Evolutionary conservation across 2,888 invertebrate species (phyloP), one percentile per base, ranked within the genome.

Genomic region (Stomorhina lunata): DNA sequence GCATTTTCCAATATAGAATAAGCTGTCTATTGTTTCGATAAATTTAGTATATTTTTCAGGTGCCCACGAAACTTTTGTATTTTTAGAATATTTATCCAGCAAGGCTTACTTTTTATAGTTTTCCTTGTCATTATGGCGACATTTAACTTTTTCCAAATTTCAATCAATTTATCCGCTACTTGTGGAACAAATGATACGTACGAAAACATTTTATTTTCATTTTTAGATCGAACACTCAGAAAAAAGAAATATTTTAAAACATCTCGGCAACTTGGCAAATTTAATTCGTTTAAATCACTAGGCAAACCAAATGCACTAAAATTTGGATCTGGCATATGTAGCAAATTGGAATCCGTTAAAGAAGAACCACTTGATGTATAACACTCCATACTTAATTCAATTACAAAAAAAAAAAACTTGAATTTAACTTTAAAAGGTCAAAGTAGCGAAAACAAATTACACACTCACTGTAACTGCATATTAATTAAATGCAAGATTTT

Each of bases 1-100:
- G 61, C 61, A 61, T 37, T 61, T 34, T 9, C 61, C 61, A 25
- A 61, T 37, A 61, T 25, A 61, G 37, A 61, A 37, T 61, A 73
- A 37, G 53, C 61, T 61, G 61, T 50, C 25, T 50, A 37, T 17
- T 20, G 20, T 22, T 57, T 57, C 29, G 29, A 57, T 57, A 57
- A 45, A 45, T 22, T 71, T 71, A n/a, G n/a, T n/a, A n/a, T n/a
- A n/a, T n/a, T n/a, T n/a, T n/a, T n/a, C n/a, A n/a, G n/a, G n/a
- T n/a, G n/a, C n/a, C n/a, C n/a, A n/a, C n/a, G n/a, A n/a, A n/a
- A n/a, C n/a, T n/a, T 45, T 45, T 29, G 12, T 29, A 29, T 29
- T 25, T 69, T 69, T 27, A 71, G 57, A 32, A 10, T 53, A 66
- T 34, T 32, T 48, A 40, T 66, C 50, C n/a, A 32, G 53, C 50